Conservation (phyloP, 2,888 invertebrate genomes). For the Deroplatys truncata region DNA sequence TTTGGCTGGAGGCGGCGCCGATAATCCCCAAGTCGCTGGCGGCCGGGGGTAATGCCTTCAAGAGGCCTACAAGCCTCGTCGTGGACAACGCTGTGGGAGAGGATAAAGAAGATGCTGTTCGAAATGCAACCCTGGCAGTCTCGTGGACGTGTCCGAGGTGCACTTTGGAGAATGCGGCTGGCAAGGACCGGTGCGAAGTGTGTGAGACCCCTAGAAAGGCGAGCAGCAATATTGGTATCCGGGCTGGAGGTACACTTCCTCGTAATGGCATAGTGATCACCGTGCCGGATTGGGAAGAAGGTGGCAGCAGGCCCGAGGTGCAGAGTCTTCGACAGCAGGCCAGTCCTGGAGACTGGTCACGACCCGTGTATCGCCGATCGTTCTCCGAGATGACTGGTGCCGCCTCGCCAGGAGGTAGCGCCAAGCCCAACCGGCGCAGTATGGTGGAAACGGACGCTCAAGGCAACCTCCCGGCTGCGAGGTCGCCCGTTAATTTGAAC, state of each 20-base stretch:
- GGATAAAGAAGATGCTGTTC: not conserved
- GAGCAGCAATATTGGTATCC: conserved; percentile 30
- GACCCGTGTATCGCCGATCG: conserved; percentile 48
- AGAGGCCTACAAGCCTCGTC: conserved; percentile 56
- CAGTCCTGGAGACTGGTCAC: conserved; percentile 33
- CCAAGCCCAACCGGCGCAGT: conserved; percentile 42
- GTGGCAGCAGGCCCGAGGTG: conserved; percentile 27
- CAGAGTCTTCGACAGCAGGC: not conserved
- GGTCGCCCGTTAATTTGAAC: conserved; percentile 47
- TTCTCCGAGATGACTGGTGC: conserved; percentile 47
- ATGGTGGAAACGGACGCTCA: conserved; percentile 35
- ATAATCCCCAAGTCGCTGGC: conserved; percentile 24
- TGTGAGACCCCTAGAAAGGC: conserved; percentile 63
- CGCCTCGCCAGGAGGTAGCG: conserved; percentile 31
- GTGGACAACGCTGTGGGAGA: conserved; percentile 38
- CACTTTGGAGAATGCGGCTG: conserved; percentile 67
- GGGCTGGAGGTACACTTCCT: conserved; percentile 43
- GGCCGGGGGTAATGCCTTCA: conserved; percentile 38
- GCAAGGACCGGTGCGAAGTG: conserved; percentile 65
- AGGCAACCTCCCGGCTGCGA: conserved; percentile 33
- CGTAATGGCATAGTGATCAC: conserved; percentile 48
- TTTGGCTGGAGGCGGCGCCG: conserved; percentile 32
- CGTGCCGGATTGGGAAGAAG: conserved; percentile 48
- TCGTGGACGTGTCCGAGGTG: conserved; percentile 69
- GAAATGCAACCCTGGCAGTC: conserved; percentile 36